These are phyloP conservation scores for Zaprionus ghesquierei DNA, from an alignment of 1,140 invertebrate genomes.

Conservation along the genomic window DNA sequence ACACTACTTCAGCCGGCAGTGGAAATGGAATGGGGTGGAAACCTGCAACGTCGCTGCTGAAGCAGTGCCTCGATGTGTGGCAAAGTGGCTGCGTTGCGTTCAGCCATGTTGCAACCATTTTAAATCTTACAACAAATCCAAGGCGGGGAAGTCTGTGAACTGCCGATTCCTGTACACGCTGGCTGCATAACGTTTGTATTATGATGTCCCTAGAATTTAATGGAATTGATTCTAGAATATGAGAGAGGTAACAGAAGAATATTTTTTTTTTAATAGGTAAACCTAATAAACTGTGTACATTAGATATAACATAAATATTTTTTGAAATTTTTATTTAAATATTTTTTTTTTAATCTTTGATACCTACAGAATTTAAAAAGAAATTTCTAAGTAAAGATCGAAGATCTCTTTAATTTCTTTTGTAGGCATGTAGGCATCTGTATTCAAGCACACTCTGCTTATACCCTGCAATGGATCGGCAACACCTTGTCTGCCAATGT, in stretches of 20 bases:
- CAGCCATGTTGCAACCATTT: slow-evolving; percentile 38
- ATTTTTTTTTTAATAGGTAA: no score
- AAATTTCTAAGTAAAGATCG: no score
- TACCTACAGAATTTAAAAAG: no score
- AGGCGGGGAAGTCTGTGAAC: neutral
- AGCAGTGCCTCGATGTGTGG: slow-evolving; percentile 51
- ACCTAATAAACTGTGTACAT: no score
- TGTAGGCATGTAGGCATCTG: no score
- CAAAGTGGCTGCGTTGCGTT: slow-evolving; percentile 55
- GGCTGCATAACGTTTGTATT: neutral
- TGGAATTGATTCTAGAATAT: neutral
- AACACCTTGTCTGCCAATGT: neutral
- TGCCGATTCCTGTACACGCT: neutral
- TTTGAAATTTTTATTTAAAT: no score
- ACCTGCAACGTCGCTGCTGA: slow-evolving; percentile 32
- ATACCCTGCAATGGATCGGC: no score
- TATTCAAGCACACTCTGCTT: no score
- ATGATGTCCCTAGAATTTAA: neutral
- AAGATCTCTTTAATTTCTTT: no score
- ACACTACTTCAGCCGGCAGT: slow-evolving; percentile 58
- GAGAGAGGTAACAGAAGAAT: no score
- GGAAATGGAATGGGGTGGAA: slow-evolving; percentile 1
- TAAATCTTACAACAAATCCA: neutral
- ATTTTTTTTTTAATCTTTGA: no score
- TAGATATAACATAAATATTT: no score